Evolutionary conservation across 2,113 vertebrate genomes (phyloP), one percentile per base, ranked within the genome.

Genomic region (Thermophis baileyi): DNA sequence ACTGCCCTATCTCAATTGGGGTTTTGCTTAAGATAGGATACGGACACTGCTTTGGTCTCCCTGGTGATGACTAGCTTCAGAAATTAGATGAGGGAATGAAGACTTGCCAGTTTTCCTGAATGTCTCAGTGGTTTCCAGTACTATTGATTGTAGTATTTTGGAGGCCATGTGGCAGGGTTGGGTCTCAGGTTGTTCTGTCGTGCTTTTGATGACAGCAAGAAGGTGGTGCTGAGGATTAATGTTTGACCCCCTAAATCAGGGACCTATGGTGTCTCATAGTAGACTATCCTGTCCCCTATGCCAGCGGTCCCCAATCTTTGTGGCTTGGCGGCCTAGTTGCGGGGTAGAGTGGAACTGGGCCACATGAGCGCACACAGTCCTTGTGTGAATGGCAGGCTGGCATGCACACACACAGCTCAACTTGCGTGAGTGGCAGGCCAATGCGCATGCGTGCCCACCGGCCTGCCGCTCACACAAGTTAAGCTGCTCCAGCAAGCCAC

Each of bases 401-500:
- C 24, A 3, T 63, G 11, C 27, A 30, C 1, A 4, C 1, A 10
- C 3, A 2, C 27, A 63, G 27, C 11, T 57, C 24, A 57, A 57
- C 27, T 63, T n/a, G 27, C 11, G 3, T 12, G 11, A 30, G 27
- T 63, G 3, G 60, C 0, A 25, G 60, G 57, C 9, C 30, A 30
- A 63, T 1, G 27, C 3, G 3, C 11, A 12, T 0, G 11, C 11
- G 3, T 63, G 27, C 27, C 3, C 3, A 1, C 60, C 4, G 1
- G 57, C 1, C 27, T 30, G 57, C 60, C 11, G 11, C 50, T 50
- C 50, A 11, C 50, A 50, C 10, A 50, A 50, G 10, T 50, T 11
- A 1, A 50, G 50, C 11, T 50, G 11, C 11, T 50, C 50, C 50
- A 50, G 11, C 50, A 50, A 50, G 50, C 10, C 60, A 24, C 55